These are phyloP conservation scores for Theristicus caerulescens DNA, from an alignment of 2,113 vertebrate species.

Conservation along the genomic window DNA sequence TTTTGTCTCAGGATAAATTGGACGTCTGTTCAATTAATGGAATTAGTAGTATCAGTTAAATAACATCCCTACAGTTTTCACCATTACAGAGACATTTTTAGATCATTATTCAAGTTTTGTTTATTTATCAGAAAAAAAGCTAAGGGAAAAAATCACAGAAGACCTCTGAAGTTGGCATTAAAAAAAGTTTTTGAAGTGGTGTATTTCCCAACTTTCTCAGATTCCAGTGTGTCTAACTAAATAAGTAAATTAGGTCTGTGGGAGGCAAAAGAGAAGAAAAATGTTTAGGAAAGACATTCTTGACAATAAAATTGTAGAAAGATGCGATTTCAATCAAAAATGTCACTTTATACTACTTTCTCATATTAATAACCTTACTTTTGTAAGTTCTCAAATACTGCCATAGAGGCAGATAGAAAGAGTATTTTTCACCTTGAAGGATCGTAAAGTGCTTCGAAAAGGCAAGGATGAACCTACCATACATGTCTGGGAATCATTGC, in stretches of 20 bases:
- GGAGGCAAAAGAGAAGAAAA: neutral
- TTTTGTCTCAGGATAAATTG: neutral
- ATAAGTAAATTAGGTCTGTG: neutral
- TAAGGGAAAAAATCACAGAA: neutral
- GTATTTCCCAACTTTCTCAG: neutral
- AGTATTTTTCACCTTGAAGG: neutral
- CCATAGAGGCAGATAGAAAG: neutral
- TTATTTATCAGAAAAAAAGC: neutral
- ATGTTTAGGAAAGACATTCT: neutral
- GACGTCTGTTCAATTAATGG: neutral
- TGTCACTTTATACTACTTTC: neutral
- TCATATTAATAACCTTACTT: neutral
- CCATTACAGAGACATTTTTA: neutral
- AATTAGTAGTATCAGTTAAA: neutral
- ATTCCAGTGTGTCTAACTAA: neutral
- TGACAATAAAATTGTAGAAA: neutral
- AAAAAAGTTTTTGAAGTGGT: neutral
- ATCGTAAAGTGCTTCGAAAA: neutral
- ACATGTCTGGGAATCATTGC: neutral
- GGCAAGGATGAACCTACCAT: neutral
- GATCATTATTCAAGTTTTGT: neutral
- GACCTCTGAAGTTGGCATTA: neutral
- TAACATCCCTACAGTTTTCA: neutral
- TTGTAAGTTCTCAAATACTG: neutral
- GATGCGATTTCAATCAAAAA: neutral